Base-by-base conservation (phyloP, 2,888 invertebrate species). In the Drosophila kanekoi region DNA sequence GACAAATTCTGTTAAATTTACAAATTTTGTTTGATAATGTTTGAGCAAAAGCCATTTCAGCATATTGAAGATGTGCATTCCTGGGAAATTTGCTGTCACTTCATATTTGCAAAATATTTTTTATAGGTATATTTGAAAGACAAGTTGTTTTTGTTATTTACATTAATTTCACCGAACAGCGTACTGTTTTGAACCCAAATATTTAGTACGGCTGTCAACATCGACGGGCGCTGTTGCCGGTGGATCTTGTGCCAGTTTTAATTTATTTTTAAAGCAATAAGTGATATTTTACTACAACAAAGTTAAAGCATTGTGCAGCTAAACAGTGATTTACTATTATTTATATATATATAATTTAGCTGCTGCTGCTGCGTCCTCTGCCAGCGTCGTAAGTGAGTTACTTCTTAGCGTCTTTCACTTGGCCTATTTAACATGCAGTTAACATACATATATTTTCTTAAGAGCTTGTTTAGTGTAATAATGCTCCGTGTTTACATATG, bases 201-300 rank as follows among this genome's bases (percentile, higher is more conserved):
- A 13, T 16, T 63, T 11, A 49, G 70, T 75, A 23, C 9, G 23
- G 37, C 70, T 44, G 52, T 37, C n/a, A 28, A 41, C 48, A 11
- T 38, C 37, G 20, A 41, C 37, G 45, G 44, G 38, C 32, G 35
- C 40, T n/a, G 40, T 35, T 73, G 72, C 77, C 73, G 73, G 73
- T 47, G 54, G 8, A 33, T 54, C 9, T 28, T 51, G 57, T 14
- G 54, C 11, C 13, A 2, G 13, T 6, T 54, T 20, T 37, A 5
- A 41, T 20, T 72, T 77, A 57, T 56, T 65, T 61, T 38, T 37
- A 59, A 23, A 23, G 14, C 33, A 35, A 32, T 2, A 57, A 48
- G 77, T 73, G 44, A 64, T 52, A 40, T 43, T 18, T 9, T 23
- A 33, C 14, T 40, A 40, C 23, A 5, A 9, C n/a, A 13, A 16